Evolutionary conservation across 92 coral and sea anemone species (phyloP).

Genomic region (Phenganax stokvisi): DNA sequence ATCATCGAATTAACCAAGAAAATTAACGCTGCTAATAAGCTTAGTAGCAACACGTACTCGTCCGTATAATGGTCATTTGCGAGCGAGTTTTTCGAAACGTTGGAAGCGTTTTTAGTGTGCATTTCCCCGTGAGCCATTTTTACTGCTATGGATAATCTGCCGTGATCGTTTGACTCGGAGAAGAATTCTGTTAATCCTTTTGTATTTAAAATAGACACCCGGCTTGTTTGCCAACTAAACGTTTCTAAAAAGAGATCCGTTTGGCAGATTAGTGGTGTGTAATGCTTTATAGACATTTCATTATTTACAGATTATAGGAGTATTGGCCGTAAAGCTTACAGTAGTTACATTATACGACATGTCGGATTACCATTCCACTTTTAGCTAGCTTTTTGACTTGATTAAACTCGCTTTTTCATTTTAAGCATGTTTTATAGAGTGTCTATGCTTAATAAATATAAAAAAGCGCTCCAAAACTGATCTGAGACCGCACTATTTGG

Average conservation of each 20-base stretch:
- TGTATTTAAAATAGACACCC: neutral
- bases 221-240: neutral
- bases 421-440: too few relatives aligned
- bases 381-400: too few relatives aligned
- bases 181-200: neutral
- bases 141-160: conserved; percentile 24
- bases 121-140: neutral
- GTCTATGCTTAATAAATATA: too few relatives aligned
- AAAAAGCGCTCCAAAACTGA: too few relatives aligned
- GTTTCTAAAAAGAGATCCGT: neutral
- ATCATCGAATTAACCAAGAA: conserved; percentile 15
- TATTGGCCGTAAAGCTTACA: too few relatives aligned
- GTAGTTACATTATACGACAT: too few relatives aligned
- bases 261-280: neutral
- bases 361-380: too few relatives aligned
- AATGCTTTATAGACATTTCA: too few relatives aligned
- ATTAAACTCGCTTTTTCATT: too few relatives aligned
- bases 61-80: neutral
- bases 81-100: conserved; percentile 19
- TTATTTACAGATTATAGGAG: too few relatives aligned
- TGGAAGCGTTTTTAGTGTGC: neutral
- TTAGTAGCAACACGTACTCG: neutral
- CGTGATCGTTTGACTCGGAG: neutral
- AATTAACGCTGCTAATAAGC: conserved; percentile 7
- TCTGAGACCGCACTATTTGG: too few relatives aligned